Percentiles rank a stretch among this genome's conserved stretches.
Conservation (phyloP, 1,140 invertebrate species). For the Coenobita brevimanus region DNA sequence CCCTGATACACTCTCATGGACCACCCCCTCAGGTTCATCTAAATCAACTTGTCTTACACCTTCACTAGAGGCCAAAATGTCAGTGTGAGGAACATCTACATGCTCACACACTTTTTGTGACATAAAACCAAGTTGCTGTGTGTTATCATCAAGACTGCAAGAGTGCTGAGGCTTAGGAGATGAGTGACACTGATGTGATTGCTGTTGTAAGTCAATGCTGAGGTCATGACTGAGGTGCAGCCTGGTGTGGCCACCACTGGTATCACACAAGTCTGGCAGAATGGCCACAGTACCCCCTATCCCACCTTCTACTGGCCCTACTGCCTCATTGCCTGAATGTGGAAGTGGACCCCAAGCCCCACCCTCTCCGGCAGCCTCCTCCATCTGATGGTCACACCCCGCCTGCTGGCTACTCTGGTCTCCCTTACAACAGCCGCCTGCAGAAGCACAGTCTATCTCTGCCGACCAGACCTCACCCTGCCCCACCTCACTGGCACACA, state of each 20-base stretch:
- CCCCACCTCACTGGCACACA: constrained; percentile 24
- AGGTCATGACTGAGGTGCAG: neutral
- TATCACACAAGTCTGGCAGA: constrained; percentile 53
- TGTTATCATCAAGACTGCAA: too few relatives aligned
- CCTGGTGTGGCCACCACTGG: constrained; percentile 40
- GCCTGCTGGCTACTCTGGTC: neutral
- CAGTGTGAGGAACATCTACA: too few relatives aligned
- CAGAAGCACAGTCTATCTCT: neutral
- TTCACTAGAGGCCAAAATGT: too few relatives aligned
- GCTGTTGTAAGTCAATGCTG: neutral
- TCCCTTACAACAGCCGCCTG: constrained; percentile 27
- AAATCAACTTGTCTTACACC: too few relatives aligned
- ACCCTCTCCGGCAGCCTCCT: neutral
- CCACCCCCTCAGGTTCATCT: too few relatives aligned
- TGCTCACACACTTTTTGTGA: too few relatives aligned
- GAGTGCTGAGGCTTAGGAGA: neutral
- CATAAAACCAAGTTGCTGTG: too few relatives aligned
- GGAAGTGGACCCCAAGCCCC: neutral
- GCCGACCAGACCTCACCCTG: neutral
- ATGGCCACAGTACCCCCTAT: neutral
- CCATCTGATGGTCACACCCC: too few relatives aligned
- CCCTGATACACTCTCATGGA: too few relatives aligned
- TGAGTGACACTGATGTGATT: neutral
- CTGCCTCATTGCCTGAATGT: neutral
- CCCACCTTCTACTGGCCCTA: neutral